Evolutionary conservation across 2,888 invertebrate species (phyloP), one percentile per base, ranked within the genome.

Genomic region (Steinernema hermaphroditum): DNA sequence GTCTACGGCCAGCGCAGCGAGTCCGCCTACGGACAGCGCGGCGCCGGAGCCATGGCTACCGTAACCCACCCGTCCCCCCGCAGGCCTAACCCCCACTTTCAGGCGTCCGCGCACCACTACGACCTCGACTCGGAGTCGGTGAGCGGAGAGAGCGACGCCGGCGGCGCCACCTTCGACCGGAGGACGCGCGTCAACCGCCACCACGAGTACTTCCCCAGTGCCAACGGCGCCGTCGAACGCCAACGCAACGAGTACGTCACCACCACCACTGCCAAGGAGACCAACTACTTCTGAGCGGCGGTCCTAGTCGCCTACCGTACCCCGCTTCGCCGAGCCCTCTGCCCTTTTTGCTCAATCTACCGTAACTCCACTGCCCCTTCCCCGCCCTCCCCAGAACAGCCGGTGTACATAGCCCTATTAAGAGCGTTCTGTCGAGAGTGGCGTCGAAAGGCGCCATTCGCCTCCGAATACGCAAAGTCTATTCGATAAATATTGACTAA

Each of bases 191-290:
- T 54, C 27, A 24, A 54, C 16, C 54, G 54, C 2, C 54, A 54
- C 6, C 54, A 54, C 54, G 54, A 54, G n/a, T 54, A 54, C 27
- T 54, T 54, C 54, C 54, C 54, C 6, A 22, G 54, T 8, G n/a
- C 22, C 22, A 9, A 24, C 54, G 54, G 54, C 54, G 54, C 54
- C 54, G 54, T 54, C 6, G 54, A 54, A 16, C 54, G 54, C 27
- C 54, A 54, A 22, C 54, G 54, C 54, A 54, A 54, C 54, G 54
- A 54, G 27, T 22, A 19, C 27, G 27, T 24, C 54, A 54, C 54
- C 54, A 54, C 54, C 22, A 54, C 54, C 9, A 54, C 54, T 8
- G 54, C 54, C 54, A 54, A 54, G 54, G 54, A 54, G 27, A 54
- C 54, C 24, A 54, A 54, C 54, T 54, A 54, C 54, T 54, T 54